Base-by-base conservation (phyloP, 2,797 vertebrate genomes). In the Eremophila alpestris region DNA sequence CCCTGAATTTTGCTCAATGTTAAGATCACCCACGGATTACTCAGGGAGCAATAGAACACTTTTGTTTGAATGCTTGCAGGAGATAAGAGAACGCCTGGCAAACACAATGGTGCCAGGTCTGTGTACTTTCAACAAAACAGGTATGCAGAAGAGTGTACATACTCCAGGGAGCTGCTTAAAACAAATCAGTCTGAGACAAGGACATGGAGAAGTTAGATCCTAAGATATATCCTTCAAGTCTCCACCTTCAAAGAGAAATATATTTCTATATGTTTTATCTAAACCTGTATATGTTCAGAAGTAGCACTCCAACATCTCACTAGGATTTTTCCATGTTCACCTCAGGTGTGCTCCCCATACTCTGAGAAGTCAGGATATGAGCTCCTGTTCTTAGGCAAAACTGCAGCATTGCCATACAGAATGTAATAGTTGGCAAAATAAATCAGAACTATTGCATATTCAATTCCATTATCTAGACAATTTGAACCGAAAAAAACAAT, bases 21-120 rank as follows among this genome's bases (percentile, higher is more conserved):
- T 96, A 93, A 94, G 93, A 94, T 96, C 89, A 87, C 81, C 59
- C 91, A 81, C 0, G 45, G 93, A 96, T 93, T 94, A 97, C 78
- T 81, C 62, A 59, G 68, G 76, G 78, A 89, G 92, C 78, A 95
- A 95, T 55, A 86, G 87, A 95, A 96, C 77, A 90, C 90, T 94
- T 95, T 80, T 96, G 92, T 94, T 95, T 97, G 90, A 97, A 96
- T 91, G 81, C 90, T 82, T 96, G 64, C 22, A 45, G 49, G 83
- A 97, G 96, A 97, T 95, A 97, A 97, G 89, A 83, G 78, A 90
- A 95, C 20, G 78, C 84, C 92, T 92, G 91, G 96, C 92, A 96
- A 97, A 96, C 87, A 93, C 80, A 90, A 89, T 71, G 96, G 96
- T 97, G 95, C 95, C 95, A 97, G 95, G 82, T 85, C 78, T 96